phyloP scores from a whole-genome alignment of 2,797 vertebrate species.

The Schizopygopsis malacanthus region DNA sequence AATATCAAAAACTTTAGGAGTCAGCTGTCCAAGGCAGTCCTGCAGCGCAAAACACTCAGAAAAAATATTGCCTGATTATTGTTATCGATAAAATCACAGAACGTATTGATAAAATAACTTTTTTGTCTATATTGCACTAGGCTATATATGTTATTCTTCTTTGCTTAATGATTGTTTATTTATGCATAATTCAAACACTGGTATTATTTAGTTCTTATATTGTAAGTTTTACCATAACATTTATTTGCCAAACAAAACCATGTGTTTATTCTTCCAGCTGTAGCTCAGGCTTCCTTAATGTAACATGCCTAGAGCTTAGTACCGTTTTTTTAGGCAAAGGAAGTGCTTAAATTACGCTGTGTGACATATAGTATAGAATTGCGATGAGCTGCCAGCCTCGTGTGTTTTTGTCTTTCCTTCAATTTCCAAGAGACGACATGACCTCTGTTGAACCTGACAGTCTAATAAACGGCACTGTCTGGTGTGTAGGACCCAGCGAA shows the following conservation, averaged over 20 bases:
- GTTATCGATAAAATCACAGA: too few relatives aligned
- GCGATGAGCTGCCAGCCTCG: constrained; percentile 17
- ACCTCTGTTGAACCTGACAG: constrained; percentile 75
- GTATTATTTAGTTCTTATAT: not conserved
- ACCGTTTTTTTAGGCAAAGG: not conserved
- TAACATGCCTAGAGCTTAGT: not conserved
- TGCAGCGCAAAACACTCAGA: too few relatives aligned
- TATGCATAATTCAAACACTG: too few relatives aligned
- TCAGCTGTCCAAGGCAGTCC: too few relatives aligned
- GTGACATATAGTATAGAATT: constrained; percentile 17
- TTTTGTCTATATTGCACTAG: too few relatives aligned
- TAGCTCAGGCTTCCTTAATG: not conserved
- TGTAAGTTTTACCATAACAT: not conserved
- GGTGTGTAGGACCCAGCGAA: constrained; percentile 83
- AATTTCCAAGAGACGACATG: constrained; percentile 51
- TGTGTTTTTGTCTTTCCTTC: constrained; percentile 14
- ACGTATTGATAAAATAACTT: too few relatives aligned
- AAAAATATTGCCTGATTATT: too few relatives aligned
- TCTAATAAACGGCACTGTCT: constrained; percentile 42
- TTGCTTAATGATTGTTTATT: too few relatives aligned
- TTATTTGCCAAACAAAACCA: not conserved
- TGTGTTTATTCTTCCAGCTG: constrained; percentile 4
- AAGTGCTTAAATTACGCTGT: constrained; percentile 5
- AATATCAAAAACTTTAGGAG: too few relatives aligned
- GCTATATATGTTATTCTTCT: too few relatives aligned